A percentile compares a stretch with the other conserved stretches of the same genome.
These are phyloP conservation scores for Heteropelma amictum DNA, from an alignment of 2,888 invertebrate genomes.

Conservation along the genomic window DNA sequence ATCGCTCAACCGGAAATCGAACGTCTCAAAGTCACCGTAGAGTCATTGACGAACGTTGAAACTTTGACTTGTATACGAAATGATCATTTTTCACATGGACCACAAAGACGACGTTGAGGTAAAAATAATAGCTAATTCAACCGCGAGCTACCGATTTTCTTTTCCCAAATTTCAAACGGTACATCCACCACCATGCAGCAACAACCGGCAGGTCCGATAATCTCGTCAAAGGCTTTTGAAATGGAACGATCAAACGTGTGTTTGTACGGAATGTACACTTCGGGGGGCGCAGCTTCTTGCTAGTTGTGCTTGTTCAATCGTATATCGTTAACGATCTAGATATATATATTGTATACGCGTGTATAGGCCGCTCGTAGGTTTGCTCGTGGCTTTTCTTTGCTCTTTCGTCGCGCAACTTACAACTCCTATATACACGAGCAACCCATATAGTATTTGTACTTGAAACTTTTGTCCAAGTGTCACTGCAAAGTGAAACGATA, in stretches of 20 bases:
- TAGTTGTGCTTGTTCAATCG: slow-evolving; percentile 28
- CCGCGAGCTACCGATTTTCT: too few relatives aligned
- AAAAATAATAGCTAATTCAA: too few relatives aligned
- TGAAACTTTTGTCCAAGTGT: slow-evolving; percentile 45
- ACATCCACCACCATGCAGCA: too few relatives aligned
- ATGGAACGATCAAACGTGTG: not conserved
- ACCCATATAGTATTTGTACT: slow-evolving; percentile 2
- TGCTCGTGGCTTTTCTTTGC: not conserved
- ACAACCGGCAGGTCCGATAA: too few relatives aligned
- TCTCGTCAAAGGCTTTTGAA: not conserved
- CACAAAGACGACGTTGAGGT: too few relatives aligned
- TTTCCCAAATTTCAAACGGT: too few relatives aligned
- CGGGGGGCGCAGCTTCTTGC: slow-evolving; percentile 14
- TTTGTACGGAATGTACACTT: not conserved
- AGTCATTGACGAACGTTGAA: too few relatives aligned
- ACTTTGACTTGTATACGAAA: too few relatives aligned
- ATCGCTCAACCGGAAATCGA: too few relatives aligned
- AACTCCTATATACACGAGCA: not conserved
- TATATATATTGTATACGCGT: slow-evolving; percentile 8
- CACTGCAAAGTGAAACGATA: slow-evolving; percentile 10
- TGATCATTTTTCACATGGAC: too few relatives aligned
- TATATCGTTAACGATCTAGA: slow-evolving; percentile 20
- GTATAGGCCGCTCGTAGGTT: too few relatives aligned
- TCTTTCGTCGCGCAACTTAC: not conserved
- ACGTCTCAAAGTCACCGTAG: too few relatives aligned